phyloP scores from a whole-genome alignment of 2,888 invertebrate genomes.

The Sminthurinus aureus region DNA sequence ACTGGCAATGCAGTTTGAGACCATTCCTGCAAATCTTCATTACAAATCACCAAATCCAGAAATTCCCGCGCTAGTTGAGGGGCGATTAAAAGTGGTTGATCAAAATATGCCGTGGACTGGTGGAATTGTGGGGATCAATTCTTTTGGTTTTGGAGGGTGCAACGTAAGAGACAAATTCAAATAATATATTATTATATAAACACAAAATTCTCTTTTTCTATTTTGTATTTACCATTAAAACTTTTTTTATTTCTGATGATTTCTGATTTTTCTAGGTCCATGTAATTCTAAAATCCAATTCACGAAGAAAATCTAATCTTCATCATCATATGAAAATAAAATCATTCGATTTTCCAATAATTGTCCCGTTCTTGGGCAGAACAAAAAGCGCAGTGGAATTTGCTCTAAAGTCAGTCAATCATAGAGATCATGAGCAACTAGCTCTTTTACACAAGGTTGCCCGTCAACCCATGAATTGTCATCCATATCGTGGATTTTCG shows the following conservation, averaged over 20 bases:
- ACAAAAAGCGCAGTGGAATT: slow-evolving; percentile 23
- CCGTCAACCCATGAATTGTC: slow-evolving; percentile 14
- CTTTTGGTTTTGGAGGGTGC: slow-evolving; percentile 36
- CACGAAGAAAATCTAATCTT: no score
- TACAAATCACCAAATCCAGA: slow-evolving; percentile 85
- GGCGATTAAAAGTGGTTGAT: slow-evolving; percentile 65
- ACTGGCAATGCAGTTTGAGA: slow-evolving; percentile 66
- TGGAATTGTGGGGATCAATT: no score
- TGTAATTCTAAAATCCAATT: slow-evolving; percentile 56
- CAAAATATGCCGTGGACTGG: slow-evolving; percentile 29
- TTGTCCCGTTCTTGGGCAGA: slow-evolving; percentile 34
- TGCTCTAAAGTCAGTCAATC: slow-evolving; percentile 9
- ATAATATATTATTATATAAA: no score
- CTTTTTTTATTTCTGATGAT: no score
- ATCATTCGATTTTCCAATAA: slow-evolving; percentile 5
- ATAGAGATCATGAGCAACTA: slow-evolving; percentile 21
- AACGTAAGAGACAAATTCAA: no score
- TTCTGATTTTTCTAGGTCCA: slow-evolving; percentile 40
- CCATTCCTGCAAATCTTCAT: slow-evolving; percentile 90
- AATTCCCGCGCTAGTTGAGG: slow-evolving; percentile 86
- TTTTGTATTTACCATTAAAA: no score
- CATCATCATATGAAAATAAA: background rate
- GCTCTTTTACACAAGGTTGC: slow-evolving; percentile 36
- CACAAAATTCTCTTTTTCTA: no score
- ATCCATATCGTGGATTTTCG: slow-evolving; percentile 33